Conservation (phyloP, 2,797 vertebrate species). For the Esox masquinongy region DNA sequence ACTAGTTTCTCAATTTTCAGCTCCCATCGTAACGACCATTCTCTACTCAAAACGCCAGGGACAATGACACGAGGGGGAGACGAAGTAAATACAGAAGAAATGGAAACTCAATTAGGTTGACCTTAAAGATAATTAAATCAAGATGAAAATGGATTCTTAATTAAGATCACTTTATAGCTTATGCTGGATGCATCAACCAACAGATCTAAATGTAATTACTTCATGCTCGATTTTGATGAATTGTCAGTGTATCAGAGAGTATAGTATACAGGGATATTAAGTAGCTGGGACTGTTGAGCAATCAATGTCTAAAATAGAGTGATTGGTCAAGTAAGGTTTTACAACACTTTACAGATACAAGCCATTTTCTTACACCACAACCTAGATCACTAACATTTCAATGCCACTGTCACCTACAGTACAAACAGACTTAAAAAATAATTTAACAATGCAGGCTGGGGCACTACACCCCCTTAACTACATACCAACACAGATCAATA, state of each 20-base stretch:
- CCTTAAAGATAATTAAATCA: background rate
- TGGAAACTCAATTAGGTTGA: conserved; percentile 1
- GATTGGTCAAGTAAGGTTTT: too few relatives aligned
- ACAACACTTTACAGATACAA: background rate
- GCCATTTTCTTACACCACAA: background rate
- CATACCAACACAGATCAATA: background rate
- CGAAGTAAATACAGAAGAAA: background rate
- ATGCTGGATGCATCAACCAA: background rate
- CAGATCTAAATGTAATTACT: background rate
- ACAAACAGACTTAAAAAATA: background rate
- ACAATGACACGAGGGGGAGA: background rate
- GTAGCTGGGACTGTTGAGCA: background rate
- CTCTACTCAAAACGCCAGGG: background rate
- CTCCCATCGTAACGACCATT: background rate
- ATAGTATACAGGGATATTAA: background rate
- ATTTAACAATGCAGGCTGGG: background rate
- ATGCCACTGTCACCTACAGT: background rate
- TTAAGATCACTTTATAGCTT: background rate
- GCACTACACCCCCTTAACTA: background rate
- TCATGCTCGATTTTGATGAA: background rate
- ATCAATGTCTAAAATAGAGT: too few relatives aligned
- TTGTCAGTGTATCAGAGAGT: background rate
- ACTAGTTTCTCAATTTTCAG: background rate
- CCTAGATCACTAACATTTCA: background rate
- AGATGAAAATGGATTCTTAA: background rate